Conservation (phyloP, 2,113 vertebrate genomes). For the Hydrochoerus hydrochaeris region DNA sequence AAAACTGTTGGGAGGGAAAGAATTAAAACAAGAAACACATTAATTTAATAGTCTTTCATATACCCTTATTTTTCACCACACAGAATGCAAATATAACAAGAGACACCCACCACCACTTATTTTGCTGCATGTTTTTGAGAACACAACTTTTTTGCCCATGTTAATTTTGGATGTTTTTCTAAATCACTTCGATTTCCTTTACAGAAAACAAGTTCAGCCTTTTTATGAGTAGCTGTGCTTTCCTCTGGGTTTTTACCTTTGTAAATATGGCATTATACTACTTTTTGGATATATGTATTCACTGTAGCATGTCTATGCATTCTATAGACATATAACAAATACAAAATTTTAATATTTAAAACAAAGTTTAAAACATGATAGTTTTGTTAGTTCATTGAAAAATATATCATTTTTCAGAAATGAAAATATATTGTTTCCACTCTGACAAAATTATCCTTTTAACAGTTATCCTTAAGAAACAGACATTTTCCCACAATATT, state of each 20-base stretch:
- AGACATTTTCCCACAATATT: constrained; percentile 77
- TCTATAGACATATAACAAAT: constrained; percentile 50
- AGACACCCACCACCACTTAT: constrained; percentile 71
- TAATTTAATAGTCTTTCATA: neutral
- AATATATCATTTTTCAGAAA: constrained; percentile 74
- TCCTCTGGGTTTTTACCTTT: constrained; percentile 73
- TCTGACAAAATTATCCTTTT: constrained; percentile 71
- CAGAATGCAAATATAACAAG: constrained; percentile 56
- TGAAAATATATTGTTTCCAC: constrained; percentile 72
- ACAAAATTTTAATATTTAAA: neutral
- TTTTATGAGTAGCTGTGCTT: constrained; percentile 73
- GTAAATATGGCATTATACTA: constrained; percentile 70
- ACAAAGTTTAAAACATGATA: neutral
- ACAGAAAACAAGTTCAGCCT: constrained; percentile 59
- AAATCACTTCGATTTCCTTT: constrained; percentile 51
- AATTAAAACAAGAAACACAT: constrained; percentile 83
- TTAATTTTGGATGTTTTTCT: constrained; percentile 13
- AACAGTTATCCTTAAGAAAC: constrained; percentile 77
- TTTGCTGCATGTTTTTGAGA: constrained; percentile 33
- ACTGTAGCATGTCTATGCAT: constrained; percentile 64
- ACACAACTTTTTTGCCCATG: constrained; percentile 62
- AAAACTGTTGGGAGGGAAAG: constrained; percentile 93
- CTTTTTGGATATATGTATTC: constrained; percentile 40
- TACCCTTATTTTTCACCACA: constrained; percentile 64
- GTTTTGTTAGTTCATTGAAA: constrained; percentile 72